Percentiles rank a stretch among this genome's conserved stretches.
Conservation (phyloP, 2,113 vertebrate genomes). For the Glaucomys volans region DNA sequence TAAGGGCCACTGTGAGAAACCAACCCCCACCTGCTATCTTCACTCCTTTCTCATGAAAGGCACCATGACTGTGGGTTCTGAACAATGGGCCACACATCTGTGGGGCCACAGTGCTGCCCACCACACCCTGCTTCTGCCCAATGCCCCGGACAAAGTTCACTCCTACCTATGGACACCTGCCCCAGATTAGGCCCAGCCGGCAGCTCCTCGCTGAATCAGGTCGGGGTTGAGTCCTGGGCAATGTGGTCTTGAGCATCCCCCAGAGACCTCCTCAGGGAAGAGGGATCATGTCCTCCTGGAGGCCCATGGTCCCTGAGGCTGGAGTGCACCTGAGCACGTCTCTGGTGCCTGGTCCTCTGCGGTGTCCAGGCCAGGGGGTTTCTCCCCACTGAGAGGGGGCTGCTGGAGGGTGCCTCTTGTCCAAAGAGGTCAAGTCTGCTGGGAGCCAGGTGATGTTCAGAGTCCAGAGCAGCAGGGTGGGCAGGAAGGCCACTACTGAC, state of each 20-base stretch:
- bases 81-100: not conserved
- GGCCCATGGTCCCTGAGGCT: no score
- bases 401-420: no score
- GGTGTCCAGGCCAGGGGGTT: not conserved
- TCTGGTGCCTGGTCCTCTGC: not conserved
- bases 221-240: not conserved
- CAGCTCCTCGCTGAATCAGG: not conserved
- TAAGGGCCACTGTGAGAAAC: not conserved
- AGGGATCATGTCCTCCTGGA: no score
- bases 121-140: not conserved
- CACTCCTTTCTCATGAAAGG: not conserved
- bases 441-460: not conserved
- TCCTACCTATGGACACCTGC: not conserved
- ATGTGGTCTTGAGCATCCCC: no score
- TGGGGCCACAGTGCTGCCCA: not conserved
- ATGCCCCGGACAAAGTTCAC: not conserved
- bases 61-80: not conserved
- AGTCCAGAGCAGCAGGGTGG: not conserved
- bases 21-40: not conserved
- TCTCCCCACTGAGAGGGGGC: not conserved
- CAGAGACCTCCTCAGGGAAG: not conserved
- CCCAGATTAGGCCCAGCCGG: not conserved
- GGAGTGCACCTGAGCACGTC: not conserved
- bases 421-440: not conserved
- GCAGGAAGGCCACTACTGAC: not conserved